phyloP scores from a whole-genome alignment of 2,113 vertebrate species.

The Rhinopithecus roxellana region DNA sequence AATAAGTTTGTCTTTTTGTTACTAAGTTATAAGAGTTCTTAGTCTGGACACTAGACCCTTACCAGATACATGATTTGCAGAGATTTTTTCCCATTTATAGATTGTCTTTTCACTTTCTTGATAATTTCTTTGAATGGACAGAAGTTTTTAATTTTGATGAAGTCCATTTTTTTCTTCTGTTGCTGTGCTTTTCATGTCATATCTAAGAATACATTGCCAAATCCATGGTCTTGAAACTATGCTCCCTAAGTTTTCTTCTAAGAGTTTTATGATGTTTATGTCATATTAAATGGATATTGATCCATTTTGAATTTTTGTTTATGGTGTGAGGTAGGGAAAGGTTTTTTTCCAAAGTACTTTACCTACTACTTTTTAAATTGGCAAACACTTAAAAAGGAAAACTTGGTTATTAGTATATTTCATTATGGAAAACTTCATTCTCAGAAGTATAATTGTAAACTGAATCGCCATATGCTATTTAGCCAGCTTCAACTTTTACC shows the following conservation, averaged over 20 bases:
- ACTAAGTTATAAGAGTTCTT: not conserved
- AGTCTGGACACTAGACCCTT: not conserved
- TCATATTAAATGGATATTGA: not conserved
- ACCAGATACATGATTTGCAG: not conserved
- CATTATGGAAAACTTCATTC: not conserved
- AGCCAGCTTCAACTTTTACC: not conserved
- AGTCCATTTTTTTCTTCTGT: not conserved
- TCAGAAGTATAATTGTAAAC: not conserved
- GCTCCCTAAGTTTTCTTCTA: not conserved
- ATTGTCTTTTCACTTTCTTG: not conserved
- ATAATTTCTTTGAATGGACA: not conserved
- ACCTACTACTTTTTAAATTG: not conserved
- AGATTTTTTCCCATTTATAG: not conserved
- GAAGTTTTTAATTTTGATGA: not conserved
- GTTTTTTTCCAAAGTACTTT: not conserved
- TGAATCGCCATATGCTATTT: not conserved
- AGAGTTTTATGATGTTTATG: not conserved
- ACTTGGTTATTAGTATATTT: not conserved
- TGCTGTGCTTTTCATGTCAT: not conserved
- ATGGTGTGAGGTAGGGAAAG: not conserved
- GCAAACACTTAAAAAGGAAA: not conserved
- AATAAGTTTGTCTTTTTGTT: not conserved
- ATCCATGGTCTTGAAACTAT: not conserved
- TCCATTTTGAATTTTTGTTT: not conserved
- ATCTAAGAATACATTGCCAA: not conserved